These are phyloP conservation scores for Anhinga anhinga DNA, from an alignment of 2,113 vertebrate genomes.

Conservation along the genomic window DNA sequence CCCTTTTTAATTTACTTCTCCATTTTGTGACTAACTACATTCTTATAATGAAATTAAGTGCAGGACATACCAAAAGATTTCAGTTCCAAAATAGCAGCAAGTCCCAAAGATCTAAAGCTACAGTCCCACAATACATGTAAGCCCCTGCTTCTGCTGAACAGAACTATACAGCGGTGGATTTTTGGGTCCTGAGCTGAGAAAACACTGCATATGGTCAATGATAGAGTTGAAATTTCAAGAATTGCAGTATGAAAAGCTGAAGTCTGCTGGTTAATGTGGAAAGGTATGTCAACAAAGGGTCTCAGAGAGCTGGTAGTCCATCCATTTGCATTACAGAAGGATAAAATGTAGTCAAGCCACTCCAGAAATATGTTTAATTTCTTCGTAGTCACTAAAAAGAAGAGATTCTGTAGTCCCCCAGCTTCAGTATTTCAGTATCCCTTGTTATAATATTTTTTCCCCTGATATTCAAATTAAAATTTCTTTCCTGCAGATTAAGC, in stretches of 20 bases:
- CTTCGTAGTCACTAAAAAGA: not conserved
- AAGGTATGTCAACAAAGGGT: not conserved
- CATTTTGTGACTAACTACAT: not conserved
- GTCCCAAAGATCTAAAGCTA: not conserved
- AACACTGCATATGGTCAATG: not conserved
- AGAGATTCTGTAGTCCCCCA: not conserved
- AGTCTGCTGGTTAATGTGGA: not conserved
- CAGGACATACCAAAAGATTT: not conserved
- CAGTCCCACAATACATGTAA: not conserved
- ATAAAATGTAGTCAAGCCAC: not conserved
- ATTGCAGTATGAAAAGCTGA: not conserved
- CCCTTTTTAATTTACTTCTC: not conserved
- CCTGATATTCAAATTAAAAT: not conserved
- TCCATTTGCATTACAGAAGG: not conserved
- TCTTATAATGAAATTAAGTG: not conserved
- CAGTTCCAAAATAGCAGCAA: not conserved
- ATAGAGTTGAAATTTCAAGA: not conserved
- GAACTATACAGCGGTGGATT: not conserved
- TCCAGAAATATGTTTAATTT: not conserved
- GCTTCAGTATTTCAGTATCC: not conserved
- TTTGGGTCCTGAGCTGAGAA: not conserved
- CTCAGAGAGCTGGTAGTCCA: not conserved
- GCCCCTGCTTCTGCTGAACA: not conserved
- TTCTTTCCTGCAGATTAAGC: not conserved
- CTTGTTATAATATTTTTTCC: not conserved